Evolutionary conservation across 1,140 invertebrate genomes (phyloP), one percentile per base, ranked within the genome.

Genomic region (Charaxes varanes): DNA sequence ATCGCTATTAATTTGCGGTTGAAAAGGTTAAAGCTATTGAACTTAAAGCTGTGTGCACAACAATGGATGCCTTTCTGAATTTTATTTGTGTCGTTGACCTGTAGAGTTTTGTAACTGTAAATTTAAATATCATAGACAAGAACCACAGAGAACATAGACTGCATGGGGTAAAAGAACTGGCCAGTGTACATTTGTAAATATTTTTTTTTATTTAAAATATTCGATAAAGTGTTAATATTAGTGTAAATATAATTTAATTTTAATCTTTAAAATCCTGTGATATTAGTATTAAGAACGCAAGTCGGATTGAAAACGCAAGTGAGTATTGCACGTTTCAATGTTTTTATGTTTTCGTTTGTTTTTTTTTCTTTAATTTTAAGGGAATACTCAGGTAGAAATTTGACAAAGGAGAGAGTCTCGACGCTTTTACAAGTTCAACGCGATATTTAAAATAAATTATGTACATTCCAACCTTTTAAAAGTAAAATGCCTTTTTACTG

Each of bases 201-300:
- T 31, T 14, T 31, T 18, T 31, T 31, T 31, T 3, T n/a, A n/a
- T n/a, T n/a, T n/a, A n/a, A n/a, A n/a, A n/a, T n/a, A n/a, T n/a
- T n/a, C n/a, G n/a, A 45, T 57, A 53, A 38, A 54, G 53, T 66
- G 53, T 62, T 45, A 48, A 37, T 44, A 44, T 41, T 48, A 55
- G 57, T 65, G 61, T 48, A 32, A 35, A 45, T 50, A 48, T 38
- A 49, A 30, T 53, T 51, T 44, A 54, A 53, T 44, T 61, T 57
- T 42, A 36, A 35, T 51, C 32, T 43, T 36, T 66, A 66, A 72
- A 76, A 73, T 73, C 72, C 72, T 77, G 72, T 77, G 72, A 77
- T 77, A 73, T 69, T 77, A 77, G 62, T 51, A 53, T 55, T 64
- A 65, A 69, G 59, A 44, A 32, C 41, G 24, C 31, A 34, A 41